These are phyloP conservation scores for Stenopsyche tienmushanensis DNA, from an alignment of 1,140 invertebrate species.

Conservation along the genomic window DNA sequence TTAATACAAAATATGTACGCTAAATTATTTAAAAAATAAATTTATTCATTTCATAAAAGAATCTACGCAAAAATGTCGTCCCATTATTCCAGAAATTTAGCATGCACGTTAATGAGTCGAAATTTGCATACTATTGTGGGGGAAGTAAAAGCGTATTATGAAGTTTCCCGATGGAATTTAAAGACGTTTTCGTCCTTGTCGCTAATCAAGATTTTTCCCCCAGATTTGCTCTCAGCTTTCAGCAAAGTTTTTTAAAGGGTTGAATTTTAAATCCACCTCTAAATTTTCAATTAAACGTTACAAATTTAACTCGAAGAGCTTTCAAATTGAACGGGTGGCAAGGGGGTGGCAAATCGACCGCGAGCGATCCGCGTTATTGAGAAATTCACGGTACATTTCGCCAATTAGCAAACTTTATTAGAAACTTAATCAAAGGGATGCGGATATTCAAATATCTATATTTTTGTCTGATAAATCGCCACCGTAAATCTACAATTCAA, in stretches of 20 bases:
- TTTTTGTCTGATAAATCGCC: too few species aligned
- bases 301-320: slow-evolving; percentile 9
- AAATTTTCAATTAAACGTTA: slow-evolving; percentile 11
- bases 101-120: too few species aligned
- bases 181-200: too few species aligned
- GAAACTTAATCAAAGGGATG: slow-evolving; percentile 36
- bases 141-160: too few species aligned
- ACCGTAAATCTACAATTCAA: too few species aligned
- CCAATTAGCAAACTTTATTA: slow-evolving; percentile 40
- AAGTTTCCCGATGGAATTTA: too few species aligned
- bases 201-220: background rate
- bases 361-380: slow-evolving; percentile 33
- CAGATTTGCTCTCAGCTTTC: background rate
- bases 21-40: too few species aligned
- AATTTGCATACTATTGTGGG: too few species aligned
- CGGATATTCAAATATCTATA: slow-evolving; percentile 22
- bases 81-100: too few species aligned
- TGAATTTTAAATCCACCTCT: background rate
- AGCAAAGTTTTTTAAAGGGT: background rate
- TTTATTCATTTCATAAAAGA: too few species aligned
- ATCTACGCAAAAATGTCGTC: too few species aligned
- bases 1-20: too few species aligned
- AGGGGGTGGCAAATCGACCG: slow-evolving; percentile 31
- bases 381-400: slow-evolving; percentile 39
- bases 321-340: slow-evolving; percentile 1